A percentile compares a stretch with the other conserved stretches of the same genome.
Conservation (phyloP, 2,113 vertebrate species). For the Mellivora capensis region DNA sequence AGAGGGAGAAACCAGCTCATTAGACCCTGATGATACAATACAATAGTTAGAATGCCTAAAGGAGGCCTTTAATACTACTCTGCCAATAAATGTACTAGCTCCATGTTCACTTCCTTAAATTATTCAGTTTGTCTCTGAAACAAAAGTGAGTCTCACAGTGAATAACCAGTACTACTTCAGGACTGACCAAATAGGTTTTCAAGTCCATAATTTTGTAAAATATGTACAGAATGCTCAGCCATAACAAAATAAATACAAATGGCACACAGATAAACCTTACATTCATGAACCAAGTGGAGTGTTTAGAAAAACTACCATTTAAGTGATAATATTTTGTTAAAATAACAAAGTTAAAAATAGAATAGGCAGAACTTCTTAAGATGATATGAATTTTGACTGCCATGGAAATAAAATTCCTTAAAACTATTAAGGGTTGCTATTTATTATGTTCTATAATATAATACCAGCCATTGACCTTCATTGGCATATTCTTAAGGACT, state of each 20-base stretch:
- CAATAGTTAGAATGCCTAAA: not conserved
- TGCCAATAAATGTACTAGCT: not conserved
- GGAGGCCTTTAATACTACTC: not conserved
- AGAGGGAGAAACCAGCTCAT: not conserved
- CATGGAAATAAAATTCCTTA: not conserved
- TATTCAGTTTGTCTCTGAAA: not conserved
- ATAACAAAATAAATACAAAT: not conserved
- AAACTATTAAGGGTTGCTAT: not conserved
- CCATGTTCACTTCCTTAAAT: not conserved
- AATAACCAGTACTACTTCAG: not conserved
- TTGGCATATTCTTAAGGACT: not conserved
- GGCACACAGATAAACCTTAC: not conserved
- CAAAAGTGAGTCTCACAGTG: not conserved
- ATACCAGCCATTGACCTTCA: not conserved
- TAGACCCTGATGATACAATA: not conserved
- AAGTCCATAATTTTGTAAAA: not conserved
- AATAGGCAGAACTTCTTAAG: not conserved
- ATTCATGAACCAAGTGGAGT: not conserved
- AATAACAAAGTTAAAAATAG: not conserved
- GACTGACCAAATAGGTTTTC: not conserved
- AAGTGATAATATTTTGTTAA: not conserved
- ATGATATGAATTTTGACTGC: not conserved
- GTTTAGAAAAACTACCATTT: not conserved
- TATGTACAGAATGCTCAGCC: fast-evolving
- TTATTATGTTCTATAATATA: not conserved